Evolutionary conservation across 1,140 invertebrate species (phyloP).

Genomic region (Elymnias hypermnestra): DNA sequence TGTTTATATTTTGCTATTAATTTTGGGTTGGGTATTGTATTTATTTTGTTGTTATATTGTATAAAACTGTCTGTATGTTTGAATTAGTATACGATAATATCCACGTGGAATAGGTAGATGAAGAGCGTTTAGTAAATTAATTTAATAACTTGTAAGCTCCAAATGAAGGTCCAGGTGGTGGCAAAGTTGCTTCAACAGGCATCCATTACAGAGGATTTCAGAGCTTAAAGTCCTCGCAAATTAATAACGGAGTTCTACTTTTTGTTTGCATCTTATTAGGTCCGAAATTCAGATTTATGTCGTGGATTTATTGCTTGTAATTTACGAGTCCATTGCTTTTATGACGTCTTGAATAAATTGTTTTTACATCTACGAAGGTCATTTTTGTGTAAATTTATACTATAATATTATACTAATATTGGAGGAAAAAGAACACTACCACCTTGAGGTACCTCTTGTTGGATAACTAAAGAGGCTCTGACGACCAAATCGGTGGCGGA

Average conservation of each 20-base stretch:
- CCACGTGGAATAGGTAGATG: not conserved
- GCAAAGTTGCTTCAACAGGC: not conserved
- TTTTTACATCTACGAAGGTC: too few species aligned
- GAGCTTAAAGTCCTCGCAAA: conserved; percentile 2
- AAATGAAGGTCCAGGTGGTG: not conserved
- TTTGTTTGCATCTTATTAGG: conserved; percentile 5
- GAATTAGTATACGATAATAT: not conserved
- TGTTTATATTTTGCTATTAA: too few species aligned
- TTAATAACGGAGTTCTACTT: conserved; percentile 7
- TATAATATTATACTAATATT: too few species aligned
- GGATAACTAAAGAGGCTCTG: too few species aligned
- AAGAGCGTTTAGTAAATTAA: conserved; percentile 6
- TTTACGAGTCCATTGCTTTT: conserved; percentile 5
- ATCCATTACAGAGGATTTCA: conserved; percentile 3
- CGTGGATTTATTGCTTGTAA: not conserved
- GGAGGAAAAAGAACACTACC: too few species aligned
- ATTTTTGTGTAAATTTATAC: too few species aligned
- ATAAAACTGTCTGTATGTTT: not conserved
- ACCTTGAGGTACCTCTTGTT: too few species aligned
- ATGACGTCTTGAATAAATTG: conserved; percentile 1
- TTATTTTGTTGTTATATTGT: too few species aligned
- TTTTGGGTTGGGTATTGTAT: too few species aligned
- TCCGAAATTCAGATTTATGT: conserved; percentile 3
- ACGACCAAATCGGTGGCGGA: too few species aligned
- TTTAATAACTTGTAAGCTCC: conserved; percentile 4